Percentiles rank a stretch among this genome's conserved stretches.
These are phyloP conservation scores for Hippocampus kuda DNA, from an alignment of 2,797 vertebrate species.

Conservation along the genomic window DNA sequence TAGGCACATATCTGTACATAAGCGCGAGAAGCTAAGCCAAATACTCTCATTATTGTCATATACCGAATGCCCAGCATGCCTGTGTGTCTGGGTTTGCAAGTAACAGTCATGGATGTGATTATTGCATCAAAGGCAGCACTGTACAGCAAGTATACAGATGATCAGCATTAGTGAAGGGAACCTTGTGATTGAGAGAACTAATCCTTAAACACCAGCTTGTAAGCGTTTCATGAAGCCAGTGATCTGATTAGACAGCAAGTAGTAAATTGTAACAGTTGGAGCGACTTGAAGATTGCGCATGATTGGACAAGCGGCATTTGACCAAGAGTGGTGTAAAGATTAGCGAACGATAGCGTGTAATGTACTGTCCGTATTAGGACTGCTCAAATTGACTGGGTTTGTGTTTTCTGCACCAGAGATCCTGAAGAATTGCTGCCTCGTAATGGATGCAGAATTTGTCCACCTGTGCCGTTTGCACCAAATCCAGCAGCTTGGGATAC, in stretches of 20 bases:
- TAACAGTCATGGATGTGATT: constrained; percentile 36
- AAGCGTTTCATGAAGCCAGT: constrained; percentile 44
- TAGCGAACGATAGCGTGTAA: background rate
- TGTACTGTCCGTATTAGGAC: too few species aligned
- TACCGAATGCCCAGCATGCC: constrained; percentile 34
- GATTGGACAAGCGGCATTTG: background rate
- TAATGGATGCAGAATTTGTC: background rate
- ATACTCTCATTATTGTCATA: constrained; percentile 9
- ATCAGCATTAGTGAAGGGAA: constrained; percentile 30
- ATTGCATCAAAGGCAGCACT: constrained; percentile 45
- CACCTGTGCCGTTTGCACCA: background rate
- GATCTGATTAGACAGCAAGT: constrained; percentile 48
- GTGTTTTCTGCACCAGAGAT: background rate
- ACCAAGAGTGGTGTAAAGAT: background rate
- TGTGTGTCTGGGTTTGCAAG: constrained; percentile 40
- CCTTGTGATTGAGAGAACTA: constrained; percentile 40
- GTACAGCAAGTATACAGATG: constrained; percentile 42
- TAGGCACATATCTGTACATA: constrained; percentile 10
- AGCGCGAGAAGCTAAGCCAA: background rate
- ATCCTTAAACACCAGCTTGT: constrained; percentile 32
- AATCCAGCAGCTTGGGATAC: too few species aligned
- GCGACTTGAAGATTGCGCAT: constrained; percentile 14
- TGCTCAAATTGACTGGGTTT: background rate
- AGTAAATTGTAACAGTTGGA: constrained; percentile 23
- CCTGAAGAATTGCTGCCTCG: background rate